A percentile compares a stretch with the other conserved stretches of the same genome.
Conservation (phyloP, 2,888 invertebrate genomes). For the Agrotis clavis region DNA sequence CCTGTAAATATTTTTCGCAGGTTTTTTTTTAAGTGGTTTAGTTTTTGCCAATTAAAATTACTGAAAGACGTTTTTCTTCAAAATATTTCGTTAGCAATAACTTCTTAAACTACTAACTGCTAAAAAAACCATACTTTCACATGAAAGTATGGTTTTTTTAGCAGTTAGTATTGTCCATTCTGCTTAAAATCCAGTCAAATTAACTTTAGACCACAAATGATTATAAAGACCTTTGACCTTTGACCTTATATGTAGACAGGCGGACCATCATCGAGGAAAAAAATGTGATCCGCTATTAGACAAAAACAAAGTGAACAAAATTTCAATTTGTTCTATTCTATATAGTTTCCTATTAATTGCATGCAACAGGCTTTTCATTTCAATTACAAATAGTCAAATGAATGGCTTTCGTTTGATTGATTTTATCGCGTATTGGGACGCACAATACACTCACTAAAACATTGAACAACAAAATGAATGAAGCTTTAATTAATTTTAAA, state of each 20-base stretch:
- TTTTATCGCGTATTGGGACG: background rate
- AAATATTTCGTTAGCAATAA: too few species aligned
- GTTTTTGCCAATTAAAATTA: too few species aligned
- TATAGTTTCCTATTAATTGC: background rate
- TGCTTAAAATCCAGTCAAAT: background rate
- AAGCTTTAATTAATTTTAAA: slow-evolving; percentile 28
- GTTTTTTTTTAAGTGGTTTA: too few species aligned
- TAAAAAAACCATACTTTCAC: too few species aligned
- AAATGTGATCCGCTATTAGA: background rate
- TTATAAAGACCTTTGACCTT: background rate
- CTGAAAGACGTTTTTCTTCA: too few species aligned
- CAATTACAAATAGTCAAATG: background rate
- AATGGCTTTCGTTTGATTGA: slow-evolving; percentile 5
- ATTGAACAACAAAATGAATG: slow-evolving; percentile 16
- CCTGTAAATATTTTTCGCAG: too few species aligned
- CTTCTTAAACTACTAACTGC: too few species aligned
- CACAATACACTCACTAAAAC: slow-evolving; percentile 7
- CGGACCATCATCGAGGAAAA: background rate
- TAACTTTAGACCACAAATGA: background rate
- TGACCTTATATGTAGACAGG: too few species aligned
- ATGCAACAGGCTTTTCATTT: slow-evolving; percentile 1
- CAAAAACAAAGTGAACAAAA: background rate
- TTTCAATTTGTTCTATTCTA: background rate
- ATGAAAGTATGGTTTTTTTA: too few species aligned
- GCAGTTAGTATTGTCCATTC: too few species aligned